Conservation (phyloP, 1,140 invertebrate species). For the Temnothorax curvispinosus region DNA sequence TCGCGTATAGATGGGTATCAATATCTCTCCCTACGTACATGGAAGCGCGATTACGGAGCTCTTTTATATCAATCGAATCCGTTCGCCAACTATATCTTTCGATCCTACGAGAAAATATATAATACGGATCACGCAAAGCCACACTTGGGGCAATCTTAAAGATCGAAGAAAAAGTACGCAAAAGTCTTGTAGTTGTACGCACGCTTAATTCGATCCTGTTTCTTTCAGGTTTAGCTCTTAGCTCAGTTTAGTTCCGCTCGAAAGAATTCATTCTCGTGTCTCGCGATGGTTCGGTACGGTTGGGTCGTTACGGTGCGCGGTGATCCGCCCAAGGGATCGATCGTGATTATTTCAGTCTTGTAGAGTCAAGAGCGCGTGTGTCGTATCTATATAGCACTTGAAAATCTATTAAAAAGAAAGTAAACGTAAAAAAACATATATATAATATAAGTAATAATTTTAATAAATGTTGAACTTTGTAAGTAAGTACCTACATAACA, state of each 20-base stretch:
- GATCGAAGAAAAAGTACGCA: not conserved
- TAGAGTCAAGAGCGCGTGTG: not conserved
- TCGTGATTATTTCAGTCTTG: not conserved
- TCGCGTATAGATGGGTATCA: not conserved
- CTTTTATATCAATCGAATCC: conserved; percentile 62
- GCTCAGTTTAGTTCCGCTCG: too few species aligned
- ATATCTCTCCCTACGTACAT: conserved; percentile 30
- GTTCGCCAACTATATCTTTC: conserved; percentile 37
- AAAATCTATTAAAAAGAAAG: not conserved
- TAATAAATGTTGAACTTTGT: not conserved
- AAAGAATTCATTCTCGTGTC: not conserved
- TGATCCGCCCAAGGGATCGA: not conserved
- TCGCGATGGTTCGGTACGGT: not conserved
- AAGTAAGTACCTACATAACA: not conserved
- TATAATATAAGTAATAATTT: too few species aligned
- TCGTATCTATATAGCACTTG: not conserved
- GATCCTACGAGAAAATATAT: conserved; percentile 40
- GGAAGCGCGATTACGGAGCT: conserved; percentile 60
- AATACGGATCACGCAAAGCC: conserved; percentile 66
- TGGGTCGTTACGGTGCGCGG: not conserved
- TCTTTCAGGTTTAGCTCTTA: not conserved
- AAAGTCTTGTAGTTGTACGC: not conserved
- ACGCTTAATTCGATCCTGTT: conserved; percentile 27
- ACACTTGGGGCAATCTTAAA: conserved; percentile 57
- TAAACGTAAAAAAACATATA: not conserved